These are phyloP conservation scores for Agriopis leucophaearia DNA, from an alignment of 2,888 invertebrate species.

Conservation along the genomic window DNA sequence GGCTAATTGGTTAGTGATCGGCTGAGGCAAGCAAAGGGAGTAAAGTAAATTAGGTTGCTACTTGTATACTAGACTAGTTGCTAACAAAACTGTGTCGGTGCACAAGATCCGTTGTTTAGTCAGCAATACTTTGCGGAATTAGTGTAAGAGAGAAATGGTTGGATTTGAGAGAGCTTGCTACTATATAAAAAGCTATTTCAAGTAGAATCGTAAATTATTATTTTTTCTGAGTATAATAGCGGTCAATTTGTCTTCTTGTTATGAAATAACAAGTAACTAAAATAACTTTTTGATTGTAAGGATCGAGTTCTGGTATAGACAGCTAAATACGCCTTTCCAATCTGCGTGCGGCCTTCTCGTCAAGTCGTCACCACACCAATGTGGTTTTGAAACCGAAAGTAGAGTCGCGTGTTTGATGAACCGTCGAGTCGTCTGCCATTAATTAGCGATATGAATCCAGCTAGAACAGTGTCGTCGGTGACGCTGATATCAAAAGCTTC, in stretches of 20 bases:
- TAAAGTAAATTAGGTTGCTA: conserved; percentile 36
- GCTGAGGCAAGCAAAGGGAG: conserved; percentile 32
- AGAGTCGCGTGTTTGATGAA: conserved; percentile 13
- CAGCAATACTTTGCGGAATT: conserved; percentile 45
- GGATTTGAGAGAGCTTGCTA: conserved; percentile 40
- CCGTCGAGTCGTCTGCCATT: conserved; percentile 14
- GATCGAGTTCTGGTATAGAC: conserved; percentile 37
- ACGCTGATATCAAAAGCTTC: conserved; percentile 24
- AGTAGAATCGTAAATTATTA: not conserved
- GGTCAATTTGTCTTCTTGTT: conserved; percentile 13
- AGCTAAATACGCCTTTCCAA: conserved; percentile 41
- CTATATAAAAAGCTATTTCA: conserved; percentile 11
- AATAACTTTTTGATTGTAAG: conserved; percentile 12
- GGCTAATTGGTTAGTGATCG: conserved; percentile 54
- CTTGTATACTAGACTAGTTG: conserved; percentile 2
- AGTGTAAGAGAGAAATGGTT: conserved; percentile 22
- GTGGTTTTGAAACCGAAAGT: conserved; percentile 15
- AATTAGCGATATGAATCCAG: conserved; percentile 20
- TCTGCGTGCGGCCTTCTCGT: conserved; percentile 24
- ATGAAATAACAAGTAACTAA: too few species aligned
- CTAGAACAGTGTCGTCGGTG: conserved; percentile 10
- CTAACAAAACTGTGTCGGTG: conserved; percentile 38
- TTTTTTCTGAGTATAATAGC: not conserved
- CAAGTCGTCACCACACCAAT: conserved; percentile 2
- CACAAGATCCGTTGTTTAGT: conserved; percentile 33